Base-by-base conservation (phyloP, 2,113 vertebrate species). In the Gavia stellata region DNA sequence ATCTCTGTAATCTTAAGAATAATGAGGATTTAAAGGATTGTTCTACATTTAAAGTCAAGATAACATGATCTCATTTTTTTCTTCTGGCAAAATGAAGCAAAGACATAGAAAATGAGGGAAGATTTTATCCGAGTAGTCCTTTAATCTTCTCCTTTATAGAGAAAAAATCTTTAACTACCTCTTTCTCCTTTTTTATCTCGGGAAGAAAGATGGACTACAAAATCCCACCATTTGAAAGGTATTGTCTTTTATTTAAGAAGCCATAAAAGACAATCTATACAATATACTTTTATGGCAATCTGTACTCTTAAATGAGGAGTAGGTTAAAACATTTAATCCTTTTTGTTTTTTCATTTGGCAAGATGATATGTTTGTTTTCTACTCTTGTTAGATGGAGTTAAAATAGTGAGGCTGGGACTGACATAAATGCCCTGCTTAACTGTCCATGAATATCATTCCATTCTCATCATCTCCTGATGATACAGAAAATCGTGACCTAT, bases 1-100 rank as follows among this genome's bases (percentile, higher is more conserved):
- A 96, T 91, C 86, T 94, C 68, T 80, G 56, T 87, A 92, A 73
- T 94, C 83, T 94, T 92, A 73, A 84, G 61, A 95, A 96, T 96
- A 96, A 94, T 82, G 88, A 95, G 81, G 88, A 86, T 94, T 97
- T 96, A 96, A 97, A 88, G 50, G 79, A 94, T 95, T 95, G 26
- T 73, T 96, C 88, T 86, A 52, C 45, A 38, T 90, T 94, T 96
- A 82, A 97, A 91, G 58, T 53, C 59, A 61, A 95, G 79, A 92
- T 90, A 96, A 90, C 59, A 53, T 12, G 25, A 70, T 74, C 29
- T 91, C 52, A 5, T 73, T 87, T 77, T 94, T 68, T 80, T 16
- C 36, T 81, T 55, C 36, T 74, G 50, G 31, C 34, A 52, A 65
- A 66, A 82, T 74, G 55, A 92, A 86, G 34, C 14, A 74, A 86